Evolutionary conservation across 2,888 invertebrate species (phyloP).

Genomic region (Mythimna pallens): DNA sequence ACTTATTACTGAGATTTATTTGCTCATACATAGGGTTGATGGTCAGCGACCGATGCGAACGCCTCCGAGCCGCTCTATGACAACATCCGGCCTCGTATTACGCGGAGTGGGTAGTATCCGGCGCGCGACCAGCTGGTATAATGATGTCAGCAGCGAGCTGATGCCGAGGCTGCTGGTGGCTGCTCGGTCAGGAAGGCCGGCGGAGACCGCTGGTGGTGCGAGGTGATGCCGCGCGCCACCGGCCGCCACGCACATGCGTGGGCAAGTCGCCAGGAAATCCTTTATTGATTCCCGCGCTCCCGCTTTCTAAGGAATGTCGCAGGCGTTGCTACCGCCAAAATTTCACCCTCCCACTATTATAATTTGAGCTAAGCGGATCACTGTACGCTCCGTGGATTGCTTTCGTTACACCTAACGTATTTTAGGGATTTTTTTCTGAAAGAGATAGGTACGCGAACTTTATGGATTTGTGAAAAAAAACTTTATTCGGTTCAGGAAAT

Average conservation of each 20-base stretch:
- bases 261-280: constrained; percentile 90
- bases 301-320: constrained; percentile 89
- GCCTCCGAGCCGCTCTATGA: constrained; percentile 54
- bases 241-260: constrained; percentile 89
- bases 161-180: constrained; percentile 32
- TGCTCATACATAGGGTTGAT: constrained; percentile 83
- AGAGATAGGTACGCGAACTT: constrained; percentile 51
- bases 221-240: constrained; percentile 65
- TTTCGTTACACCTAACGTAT: constrained; percentile 74
- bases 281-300: constrained; percentile 91
- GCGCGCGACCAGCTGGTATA: constrained; percentile 2
- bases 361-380: constrained; percentile 84
- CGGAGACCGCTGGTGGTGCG: constrained; percentile 52
- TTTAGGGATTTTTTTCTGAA: constrained; percentile 66
- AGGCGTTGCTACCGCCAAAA: constrained; percentile 87
- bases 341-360: constrained; percentile 80
- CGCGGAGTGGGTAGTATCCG: constrained; percentile 21
- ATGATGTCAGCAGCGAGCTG: constrained; percentile 24
- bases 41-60: constrained; percentile 76
- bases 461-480: constrained; percentile 40
- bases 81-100: constrained; percentile 59
- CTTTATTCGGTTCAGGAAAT: neutral
- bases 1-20: constrained; percentile 89
- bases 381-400: constrained; percentile 75
- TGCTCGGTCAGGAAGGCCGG: neutral